These are phyloP conservation scores for Empis stercorea DNA, from an alignment of 2,888 invertebrate genomes.

Conservation along the genomic window DNA sequence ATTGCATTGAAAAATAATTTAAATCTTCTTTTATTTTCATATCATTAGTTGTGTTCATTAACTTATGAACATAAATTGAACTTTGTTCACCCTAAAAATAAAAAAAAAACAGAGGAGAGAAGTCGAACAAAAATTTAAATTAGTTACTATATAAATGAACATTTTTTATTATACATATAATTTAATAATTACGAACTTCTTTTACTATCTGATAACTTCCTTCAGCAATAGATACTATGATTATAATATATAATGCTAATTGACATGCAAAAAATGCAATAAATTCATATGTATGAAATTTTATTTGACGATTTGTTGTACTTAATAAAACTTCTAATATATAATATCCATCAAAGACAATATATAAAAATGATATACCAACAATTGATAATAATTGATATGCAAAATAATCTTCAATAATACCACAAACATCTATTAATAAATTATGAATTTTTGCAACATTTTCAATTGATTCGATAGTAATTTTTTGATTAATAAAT, in stretches of 20 bases:
- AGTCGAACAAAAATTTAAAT: no score
- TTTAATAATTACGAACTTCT: conserved; percentile 14
- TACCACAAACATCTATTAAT: conserved; percentile 29
- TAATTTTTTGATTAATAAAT: no score
- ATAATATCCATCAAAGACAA: conserved; percentile 31
- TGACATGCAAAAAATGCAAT: conserved; percentile 30
- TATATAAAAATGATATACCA: conserved; percentile 30
- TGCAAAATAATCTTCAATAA: conserved; percentile 30
- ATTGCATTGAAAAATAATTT: conserved; percentile 28
- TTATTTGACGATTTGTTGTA: conserved; percentile 24
- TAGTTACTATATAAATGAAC: no score
- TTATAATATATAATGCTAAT: conserved; percentile 29
- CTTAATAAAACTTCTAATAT: conserved; percentile 28
- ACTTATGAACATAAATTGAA: conserved; percentile 28
- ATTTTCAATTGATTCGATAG: not conserved
- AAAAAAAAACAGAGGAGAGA: no score
- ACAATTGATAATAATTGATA: conserved; percentile 31
- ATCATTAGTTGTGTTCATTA: conserved; percentile 28
- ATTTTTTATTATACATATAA: no score
- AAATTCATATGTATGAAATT: conserved; percentile 28
- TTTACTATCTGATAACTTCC: conserved; percentile 26
- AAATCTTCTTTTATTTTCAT: conserved; percentile 25
- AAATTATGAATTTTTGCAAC: conserved; percentile 22
- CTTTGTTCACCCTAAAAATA: conserved; percentile 19
- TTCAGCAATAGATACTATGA: conserved; percentile 28